These are phyloP conservation scores for Plebejus melissa DNA, from an alignment of 2,888 invertebrate genomes.

Conservation along the genomic window DNA sequence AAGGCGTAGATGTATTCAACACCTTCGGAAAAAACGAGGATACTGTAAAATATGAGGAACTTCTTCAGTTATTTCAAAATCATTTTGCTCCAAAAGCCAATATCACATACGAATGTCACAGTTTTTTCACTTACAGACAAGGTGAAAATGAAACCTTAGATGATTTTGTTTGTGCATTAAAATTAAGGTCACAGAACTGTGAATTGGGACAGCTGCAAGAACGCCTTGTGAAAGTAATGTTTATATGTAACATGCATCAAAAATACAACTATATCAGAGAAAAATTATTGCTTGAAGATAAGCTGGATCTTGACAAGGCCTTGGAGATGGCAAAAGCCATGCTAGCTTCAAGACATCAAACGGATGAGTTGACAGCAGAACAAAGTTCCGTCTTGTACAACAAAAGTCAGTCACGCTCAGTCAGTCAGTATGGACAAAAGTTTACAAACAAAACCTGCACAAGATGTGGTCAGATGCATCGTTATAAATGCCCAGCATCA, in stretches of 20 bases:
- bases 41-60: not conserved
- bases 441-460: not conserved
- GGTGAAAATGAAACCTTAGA: conserved; percentile 28
- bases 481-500: conserved; percentile 34
- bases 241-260: conserved; percentile 35
- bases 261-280: conserved; percentile 34
- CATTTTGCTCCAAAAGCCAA: not conserved
- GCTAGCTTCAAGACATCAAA: conserved; percentile 26
- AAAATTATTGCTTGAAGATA: conserved; percentile 27
- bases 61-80: not conserved
- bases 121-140: conserved; percentile 34
- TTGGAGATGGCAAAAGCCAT: not conserved
- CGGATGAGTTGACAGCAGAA: conserved; percentile 32
- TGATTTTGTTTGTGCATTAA: conserved; percentile 34
- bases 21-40: not conserved
- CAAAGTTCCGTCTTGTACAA: conserved; percentile 29
- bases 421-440: not conserved
- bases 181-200: conserved; percentile 34
- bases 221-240: conserved; percentile 34
- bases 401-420: conserved; percentile 31
- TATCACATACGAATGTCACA: not conserved
- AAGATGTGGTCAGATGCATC: conserved; percentile 32
- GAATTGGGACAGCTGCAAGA: conserved; percentile 34
- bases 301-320: not conserved
- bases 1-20: not conserved